phyloP scores from a whole-genome alignment of 92 coral and sea anemone genomes.

The Epizoanthus scotinus region DNA sequence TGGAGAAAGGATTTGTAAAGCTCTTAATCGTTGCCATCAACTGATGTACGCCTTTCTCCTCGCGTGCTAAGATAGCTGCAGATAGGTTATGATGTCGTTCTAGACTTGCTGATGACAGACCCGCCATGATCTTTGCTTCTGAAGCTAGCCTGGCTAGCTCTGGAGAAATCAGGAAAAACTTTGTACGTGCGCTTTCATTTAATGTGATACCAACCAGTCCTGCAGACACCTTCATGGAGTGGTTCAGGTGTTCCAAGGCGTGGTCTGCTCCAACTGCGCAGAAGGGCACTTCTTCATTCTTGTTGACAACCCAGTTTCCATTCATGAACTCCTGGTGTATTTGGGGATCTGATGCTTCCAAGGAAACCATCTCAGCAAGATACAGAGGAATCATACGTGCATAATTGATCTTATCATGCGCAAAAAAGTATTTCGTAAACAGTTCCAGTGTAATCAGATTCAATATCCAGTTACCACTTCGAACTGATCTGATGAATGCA shows the following conservation, averaged over 20 bases:
- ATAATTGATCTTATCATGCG: slow-evolving; percentile 46
- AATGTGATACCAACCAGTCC: slow-evolving; percentile 1
- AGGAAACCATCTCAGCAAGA: slow-evolving; percentile 54
- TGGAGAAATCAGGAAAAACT: slow-evolving; percentile 24
- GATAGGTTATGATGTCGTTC: slow-evolving; percentile 39
- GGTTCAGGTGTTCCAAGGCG: slow-evolving; percentile 26
- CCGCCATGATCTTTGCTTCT: slow-evolving; percentile 28
- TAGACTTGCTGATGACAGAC: not conserved
- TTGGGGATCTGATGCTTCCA: slow-evolving; percentile 53
- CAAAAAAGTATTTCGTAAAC: slow-evolving; percentile 56
- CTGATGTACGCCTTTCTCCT: slow-evolving; percentile 33
- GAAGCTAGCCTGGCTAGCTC: slow-evolving; percentile 16
- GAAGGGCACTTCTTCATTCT: slow-evolving; percentile 50
- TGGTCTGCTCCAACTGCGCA: slow-evolving; percentile 51
- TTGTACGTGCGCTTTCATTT: not conserved
- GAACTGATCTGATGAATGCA: slow-evolving; percentile 34
- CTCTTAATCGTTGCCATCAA: slow-evolving; percentile 8
- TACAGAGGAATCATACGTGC: slow-evolving; percentile 58
- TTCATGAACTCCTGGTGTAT: slow-evolving; percentile 47
- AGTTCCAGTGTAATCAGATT: slow-evolving; percentile 32
- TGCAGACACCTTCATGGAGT: slow-evolving; percentile 2
- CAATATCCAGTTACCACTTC: slow-evolving; percentile 36
- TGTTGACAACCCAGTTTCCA: slow-evolving; percentile 67
- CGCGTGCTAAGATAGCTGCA: slow-evolving; percentile 13
- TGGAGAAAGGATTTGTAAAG: slow-evolving; percentile 49